A percentile compares a stretch with the other conserved stretches of the same genome.
Conservation (phyloP, 2,797 vertebrate genomes). For the Glossophaga mutica region DNA sequence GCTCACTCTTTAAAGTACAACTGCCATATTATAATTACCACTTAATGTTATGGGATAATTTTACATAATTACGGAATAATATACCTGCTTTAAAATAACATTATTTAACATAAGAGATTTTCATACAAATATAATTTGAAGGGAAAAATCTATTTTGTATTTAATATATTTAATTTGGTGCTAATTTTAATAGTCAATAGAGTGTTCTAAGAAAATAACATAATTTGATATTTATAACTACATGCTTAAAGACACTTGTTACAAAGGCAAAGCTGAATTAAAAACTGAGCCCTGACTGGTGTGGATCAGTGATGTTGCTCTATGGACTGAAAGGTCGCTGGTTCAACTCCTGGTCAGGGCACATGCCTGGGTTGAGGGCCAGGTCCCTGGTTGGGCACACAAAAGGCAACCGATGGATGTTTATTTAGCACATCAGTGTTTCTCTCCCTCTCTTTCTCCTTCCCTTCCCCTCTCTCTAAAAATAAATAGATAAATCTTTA, state of each 20-base stretch:
- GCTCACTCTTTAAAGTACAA: constrained; percentile 28
- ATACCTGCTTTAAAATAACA: neutral
- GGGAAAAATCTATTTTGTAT: neutral
- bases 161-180: neutral
- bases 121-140: neutral
- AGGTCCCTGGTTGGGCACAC: neutral
- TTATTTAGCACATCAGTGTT: neutral
- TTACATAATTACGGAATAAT: neutral
- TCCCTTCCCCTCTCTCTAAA: neutral
- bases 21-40: neutral
- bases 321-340: neutral
- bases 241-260: neutral
- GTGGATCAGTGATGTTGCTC: neutral
- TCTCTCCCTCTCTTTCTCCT: neutral
- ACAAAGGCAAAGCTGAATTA: neutral
- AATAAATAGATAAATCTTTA: neutral
- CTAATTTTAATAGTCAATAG: neutral
- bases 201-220: neutral
- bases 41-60: neutral
- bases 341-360: neutral
- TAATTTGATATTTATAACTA: neutral
- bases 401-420: neutral
- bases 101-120: neutral
- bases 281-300: neutral
- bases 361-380: neutral